Conservation (phyloP, 2,888 invertebrate genomes). For the Neocrepidodera transversa region DNA sequence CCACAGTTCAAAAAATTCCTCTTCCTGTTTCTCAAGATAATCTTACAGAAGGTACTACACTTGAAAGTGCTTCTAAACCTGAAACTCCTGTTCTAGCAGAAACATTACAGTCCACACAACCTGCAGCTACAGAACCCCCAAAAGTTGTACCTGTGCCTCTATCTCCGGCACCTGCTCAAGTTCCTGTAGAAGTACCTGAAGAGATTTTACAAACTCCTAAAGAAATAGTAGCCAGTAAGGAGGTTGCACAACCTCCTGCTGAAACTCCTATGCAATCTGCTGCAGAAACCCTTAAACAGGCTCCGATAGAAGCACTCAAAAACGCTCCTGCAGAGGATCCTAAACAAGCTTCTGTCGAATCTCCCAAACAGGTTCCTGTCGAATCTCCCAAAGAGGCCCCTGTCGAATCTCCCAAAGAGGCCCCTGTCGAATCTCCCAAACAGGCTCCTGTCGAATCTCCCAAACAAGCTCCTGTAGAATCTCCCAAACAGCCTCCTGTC, state of each 20-base stretch:
- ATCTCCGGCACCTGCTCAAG: too few relatives aligned
- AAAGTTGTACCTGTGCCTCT: too few relatives aligned
- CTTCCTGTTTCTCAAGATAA: too few relatives aligned
- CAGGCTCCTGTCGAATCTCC: background rate
- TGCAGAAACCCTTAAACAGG: constrained; percentile 2
- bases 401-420: constrained; percentile 35
- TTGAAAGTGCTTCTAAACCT: constrained; percentile 15
- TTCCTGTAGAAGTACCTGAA: too few relatives aligned
- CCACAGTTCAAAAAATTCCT: too few relatives aligned
- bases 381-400: constrained; percentile 39
- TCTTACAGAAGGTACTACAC: constrained; percentile 36
- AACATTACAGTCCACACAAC: constrained; percentile 13
- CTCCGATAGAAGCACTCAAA: background rate
- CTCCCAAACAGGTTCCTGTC: constrained; percentile 19
- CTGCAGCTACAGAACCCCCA: constrained; percentile 18
- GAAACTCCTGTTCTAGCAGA: constrained; percentile 10
- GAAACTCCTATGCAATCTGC: constrained; percentile 1
- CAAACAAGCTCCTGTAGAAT: background rate
- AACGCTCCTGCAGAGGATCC: background rate
- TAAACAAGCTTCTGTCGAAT: background rate
- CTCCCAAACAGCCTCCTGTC: constrained; percentile 20
- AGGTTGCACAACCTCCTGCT: too few relatives aligned
- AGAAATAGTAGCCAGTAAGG: too few relatives aligned
- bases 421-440: background rate
- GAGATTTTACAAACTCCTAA: too few relatives aligned